Base-by-base conservation (phyloP, 2,113 vertebrate species). In the Casuarius casuarius region DNA sequence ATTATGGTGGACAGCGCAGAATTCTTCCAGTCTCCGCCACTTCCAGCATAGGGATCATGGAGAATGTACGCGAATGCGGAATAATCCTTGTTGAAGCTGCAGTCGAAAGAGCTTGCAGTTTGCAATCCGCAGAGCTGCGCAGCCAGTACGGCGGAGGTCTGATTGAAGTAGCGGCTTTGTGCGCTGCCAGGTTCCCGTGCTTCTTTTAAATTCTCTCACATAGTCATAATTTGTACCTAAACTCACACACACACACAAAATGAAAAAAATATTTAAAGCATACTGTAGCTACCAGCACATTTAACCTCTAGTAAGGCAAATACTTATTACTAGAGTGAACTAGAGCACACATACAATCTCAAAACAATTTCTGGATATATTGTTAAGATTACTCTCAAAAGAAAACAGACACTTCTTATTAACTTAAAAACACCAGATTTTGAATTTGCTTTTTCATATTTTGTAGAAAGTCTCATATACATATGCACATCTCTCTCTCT, bases 51-150 rank as follows among this genome's bases (percentile, higher is more conserved):
- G 1, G 19, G 90, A 2, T 98, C 98, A 98, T 5, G 98, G 98
- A 3, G 98, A 98, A 44, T 98, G 98, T 1, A 99, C 97, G 4
- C 99, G 96, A 89, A 99, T 99, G 51, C 98, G 98, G 97, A 99
- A 99, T 61, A 99, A 85, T 9, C 99, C 99, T 96, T 99, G 99
- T 51, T 98, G 98, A 38, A 99, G 98, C 98, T 99, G 99, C 79
- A 99, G 98, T 10, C 99, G 99, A 93, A 99, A 99, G 71, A 99
- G 99, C 51, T 99, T 99, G 97, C 99, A 99, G 98, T 99, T 99
- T 56, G 99, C 99, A 23, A 99, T 99, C 9, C 99, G 99, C 87
- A 99, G 95, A 23, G 99, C 98, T 0, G 99, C 98, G 3, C 99
- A 99, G 77, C 98, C 98, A 0, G 99, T 99, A 56, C 99, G 99